Evolutionary conservation across 2,797 vertebrate genomes (phyloP).

Genomic region (Okamejei kenojei): DNA sequence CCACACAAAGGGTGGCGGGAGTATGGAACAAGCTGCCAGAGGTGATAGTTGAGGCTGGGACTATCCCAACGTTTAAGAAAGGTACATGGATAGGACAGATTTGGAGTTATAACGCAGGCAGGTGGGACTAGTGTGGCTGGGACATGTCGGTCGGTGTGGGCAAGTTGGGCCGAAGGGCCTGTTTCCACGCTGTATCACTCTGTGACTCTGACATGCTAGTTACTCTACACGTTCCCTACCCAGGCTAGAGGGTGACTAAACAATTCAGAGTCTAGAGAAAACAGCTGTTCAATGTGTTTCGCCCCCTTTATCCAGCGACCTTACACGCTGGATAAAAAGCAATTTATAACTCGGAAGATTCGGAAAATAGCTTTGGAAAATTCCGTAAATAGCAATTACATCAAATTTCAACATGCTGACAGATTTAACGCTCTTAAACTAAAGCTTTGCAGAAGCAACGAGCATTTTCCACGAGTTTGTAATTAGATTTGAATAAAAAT

Average conservation of each 20-base stretch:
- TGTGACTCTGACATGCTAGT: neutral
- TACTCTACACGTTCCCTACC: neutral
- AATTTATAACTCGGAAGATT: too few species aligned
- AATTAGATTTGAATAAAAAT: slow-evolving; percentile 1
- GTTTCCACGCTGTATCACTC: too few species aligned
- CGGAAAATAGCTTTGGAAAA: neutral
- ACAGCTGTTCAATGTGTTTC: neutral
- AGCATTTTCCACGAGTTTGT: neutral
- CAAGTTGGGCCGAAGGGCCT: too few species aligned
- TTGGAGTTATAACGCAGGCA: too few species aligned
- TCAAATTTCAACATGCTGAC: neutral
- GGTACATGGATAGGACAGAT: too few species aligned
- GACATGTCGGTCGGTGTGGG: too few species aligned
- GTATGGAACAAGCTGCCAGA: too few species aligned
- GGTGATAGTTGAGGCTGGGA: too few species aligned
- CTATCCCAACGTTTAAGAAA: too few species aligned
- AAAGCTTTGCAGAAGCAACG: neutral
- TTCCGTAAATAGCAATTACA: slow-evolving; percentile 10
- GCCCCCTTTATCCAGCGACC: neutral
- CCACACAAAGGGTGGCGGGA: too few species aligned
- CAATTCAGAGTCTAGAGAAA: neutral
- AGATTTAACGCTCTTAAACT: neutral
- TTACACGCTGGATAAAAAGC: neutral
- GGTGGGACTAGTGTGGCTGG: too few species aligned
- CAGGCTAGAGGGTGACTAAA: neutral